Base-by-base conservation (phyloP, 2,113 vertebrate genomes). In the Mirounga angustirostris region DNA sequence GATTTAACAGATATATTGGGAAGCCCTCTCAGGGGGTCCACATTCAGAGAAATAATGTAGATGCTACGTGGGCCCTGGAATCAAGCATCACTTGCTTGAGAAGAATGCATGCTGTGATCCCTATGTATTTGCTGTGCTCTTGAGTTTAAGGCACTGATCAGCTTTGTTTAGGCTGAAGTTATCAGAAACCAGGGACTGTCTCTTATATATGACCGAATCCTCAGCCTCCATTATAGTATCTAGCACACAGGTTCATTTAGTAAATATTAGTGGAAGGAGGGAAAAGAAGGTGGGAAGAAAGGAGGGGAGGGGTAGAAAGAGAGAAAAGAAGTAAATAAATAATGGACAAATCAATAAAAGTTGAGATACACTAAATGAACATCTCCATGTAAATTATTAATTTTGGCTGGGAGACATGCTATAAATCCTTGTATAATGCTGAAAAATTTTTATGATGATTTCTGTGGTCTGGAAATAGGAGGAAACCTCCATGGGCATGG, bases 211-310 rank as follows among this genome's bases (percentile, higher is more conserved):
- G 19, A 5, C 65, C 26, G 2, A 43, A 67, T 28, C 1, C 33
- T 89, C 46, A 73, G 24, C 18, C 40, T 30, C 76, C 8, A n/a
- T 0, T 26, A 3, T 8, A 36, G 21, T 61, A 84, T 56, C 54
- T 71, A 14, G 52, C 46, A 52, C 22, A 54, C 6, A 50, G 15
- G 16, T 30, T 89, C 46, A 58, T n/a, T 80, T n/a, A 24, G 79
- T 36, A 92, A 96, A 74, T 73, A 58, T 50, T 88, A 88, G 59
- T 28, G 15, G 36, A 71, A 83, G 28, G 33, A 91, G 88, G 12
- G 36, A 43, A 71, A 21, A 76, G 54, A 63, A 59, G 10, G 9
- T 28, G 13, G 7, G 36, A 76, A n/a, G 22, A 16, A 78, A 59
- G 33, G 46, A 24, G n/a, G 9, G 1, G 18, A 24, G 43, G 18